Evolutionary conservation across 1,140 invertebrate species (phyloP).

Genomic region (Drosophila navojoa): DNA sequence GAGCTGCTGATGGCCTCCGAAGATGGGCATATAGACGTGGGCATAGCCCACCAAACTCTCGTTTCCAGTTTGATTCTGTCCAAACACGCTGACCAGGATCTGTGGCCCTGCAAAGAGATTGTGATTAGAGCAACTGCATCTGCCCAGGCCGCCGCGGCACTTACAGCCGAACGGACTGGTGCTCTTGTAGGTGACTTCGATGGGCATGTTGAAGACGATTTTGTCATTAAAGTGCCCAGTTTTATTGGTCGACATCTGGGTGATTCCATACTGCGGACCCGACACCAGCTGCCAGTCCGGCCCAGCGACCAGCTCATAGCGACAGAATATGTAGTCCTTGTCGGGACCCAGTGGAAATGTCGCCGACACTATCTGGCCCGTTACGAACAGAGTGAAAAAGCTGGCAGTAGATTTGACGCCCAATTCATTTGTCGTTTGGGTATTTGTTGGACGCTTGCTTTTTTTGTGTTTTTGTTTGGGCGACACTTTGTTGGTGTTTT

Average conservation of each 20-base stretch:
- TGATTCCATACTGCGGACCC: conserved; percentile 78
- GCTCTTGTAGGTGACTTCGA: conserved; percentile 82
- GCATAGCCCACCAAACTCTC: conserved; percentile 81
- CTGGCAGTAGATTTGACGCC: conserved; percentile 56
- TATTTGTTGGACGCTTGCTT: conserved; percentile 22
- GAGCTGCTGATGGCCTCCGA: conserved; percentile 35
- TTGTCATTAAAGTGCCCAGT: conserved; percentile 72
- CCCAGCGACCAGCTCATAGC: conserved; percentile 81
- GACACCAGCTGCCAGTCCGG: conserved; percentile 78
- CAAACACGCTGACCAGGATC: conserved; percentile 81
- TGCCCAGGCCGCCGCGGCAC: conserved; percentile 19
- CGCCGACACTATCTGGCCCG: conserved; percentile 79
- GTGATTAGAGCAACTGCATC: background rate
- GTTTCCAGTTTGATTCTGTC: conserved; percentile 67
- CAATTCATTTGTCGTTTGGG: conserved; percentile 10
- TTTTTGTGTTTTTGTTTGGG: conserved; percentile 50
- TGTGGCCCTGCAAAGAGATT: conserved; percentile 76
- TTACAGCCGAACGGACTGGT: conserved; percentile 83
- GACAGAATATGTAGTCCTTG: conserved; percentile 74
- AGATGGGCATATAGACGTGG: conserved; percentile 78
- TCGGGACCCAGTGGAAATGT: conserved; percentile 78
- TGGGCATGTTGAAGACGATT: conserved; percentile 83
- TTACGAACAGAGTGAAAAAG: conserved; percentile 69
- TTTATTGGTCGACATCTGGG: conserved; percentile 73
- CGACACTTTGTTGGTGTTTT: conserved; percentile 21